A percentile compares a stretch with the other conserved stretches of the same genome.
phyloP scores from a whole-genome alignment of 2,113 vertebrate genomes.

The Platycercus adscitus region DNA sequence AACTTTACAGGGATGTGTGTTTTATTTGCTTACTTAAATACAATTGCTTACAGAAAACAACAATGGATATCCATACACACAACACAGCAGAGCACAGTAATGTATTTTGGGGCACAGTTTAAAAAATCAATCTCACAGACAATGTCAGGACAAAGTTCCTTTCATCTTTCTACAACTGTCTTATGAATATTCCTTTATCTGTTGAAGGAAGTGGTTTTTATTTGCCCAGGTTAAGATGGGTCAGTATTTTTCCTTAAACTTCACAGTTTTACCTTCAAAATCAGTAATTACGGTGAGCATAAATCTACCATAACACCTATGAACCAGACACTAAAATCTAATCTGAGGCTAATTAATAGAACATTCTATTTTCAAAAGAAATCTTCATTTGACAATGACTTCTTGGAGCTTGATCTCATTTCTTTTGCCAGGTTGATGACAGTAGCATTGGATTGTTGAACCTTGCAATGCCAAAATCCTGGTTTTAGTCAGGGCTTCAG shows the following conservation, averaged over 20 bases:
- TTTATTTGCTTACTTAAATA: background rate
- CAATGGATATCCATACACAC: background rate
- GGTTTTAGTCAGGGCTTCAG: background rate
- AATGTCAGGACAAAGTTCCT: background rate
- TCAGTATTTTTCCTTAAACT: background rate
- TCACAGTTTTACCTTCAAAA: background rate
- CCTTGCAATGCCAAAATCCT: background rate
- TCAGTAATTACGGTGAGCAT: background rate
- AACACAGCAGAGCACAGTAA: background rate
- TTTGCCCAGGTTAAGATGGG: background rate
- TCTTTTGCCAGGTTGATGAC: conserved; percentile 1
- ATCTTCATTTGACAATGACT: background rate
- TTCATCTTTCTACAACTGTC: background rate
- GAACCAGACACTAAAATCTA: background rate
- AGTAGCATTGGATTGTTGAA: background rate
- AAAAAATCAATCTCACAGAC: background rate
- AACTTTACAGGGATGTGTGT: background rate
- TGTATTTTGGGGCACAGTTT: background rate
- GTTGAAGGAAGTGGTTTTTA: background rate
- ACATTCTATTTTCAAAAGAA: background rate
- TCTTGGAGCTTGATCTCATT: background rate
- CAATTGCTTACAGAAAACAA: background rate
- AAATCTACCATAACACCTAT: background rate
- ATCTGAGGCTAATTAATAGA: background rate
- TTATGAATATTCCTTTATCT: background rate